Conservation (phyloP, 1,140 invertebrate species). For the Drosophila parvula region DNA sequence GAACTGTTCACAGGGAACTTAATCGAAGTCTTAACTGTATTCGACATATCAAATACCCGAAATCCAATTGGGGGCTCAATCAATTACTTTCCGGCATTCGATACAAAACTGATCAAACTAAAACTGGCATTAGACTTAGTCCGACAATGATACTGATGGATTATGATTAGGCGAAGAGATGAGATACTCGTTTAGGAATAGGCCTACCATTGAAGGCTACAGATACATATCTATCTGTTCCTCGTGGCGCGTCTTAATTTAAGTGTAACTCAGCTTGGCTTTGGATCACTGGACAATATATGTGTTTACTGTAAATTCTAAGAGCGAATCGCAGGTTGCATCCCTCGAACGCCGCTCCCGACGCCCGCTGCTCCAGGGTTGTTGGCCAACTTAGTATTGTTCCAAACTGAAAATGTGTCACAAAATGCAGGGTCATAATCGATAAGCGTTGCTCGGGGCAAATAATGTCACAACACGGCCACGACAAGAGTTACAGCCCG, state of each 20-base stretch:
- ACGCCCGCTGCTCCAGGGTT: slow-evolving; percentile 38
- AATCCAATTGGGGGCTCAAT: slow-evolving; percentile 79
- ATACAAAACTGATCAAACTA: slow-evolving; percentile 31
- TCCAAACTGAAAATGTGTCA: slow-evolving; percentile 70
- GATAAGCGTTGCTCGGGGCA: slow-evolving; percentile 26
- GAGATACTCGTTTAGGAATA: slow-evolving; percentile 15
- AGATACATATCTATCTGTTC: slow-evolving; percentile 3
- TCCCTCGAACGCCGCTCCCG: slow-evolving; percentile 18
- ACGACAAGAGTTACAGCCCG: slow-evolving; percentile 27
- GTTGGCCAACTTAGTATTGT: slow-evolving; percentile 62
- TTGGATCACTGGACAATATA: slow-evolving; percentile 65
- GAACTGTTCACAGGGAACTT: slow-evolving; percentile 39
- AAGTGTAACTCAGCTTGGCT: slow-evolving; percentile 71
- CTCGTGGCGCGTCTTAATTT: slow-evolving; percentile 42
- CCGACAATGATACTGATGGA: slow-evolving; percentile 1
- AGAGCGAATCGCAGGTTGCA: slow-evolving; percentile 28
- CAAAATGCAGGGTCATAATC: slow-evolving; percentile 51
- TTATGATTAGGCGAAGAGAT: slow-evolving; percentile 19
- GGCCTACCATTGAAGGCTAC: background rate
- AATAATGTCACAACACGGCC: slow-evolving; percentile 42
- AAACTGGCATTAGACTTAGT: slow-evolving; percentile 23
- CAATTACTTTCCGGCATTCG: slow-evolving; percentile 77
- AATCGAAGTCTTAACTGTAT: slow-evolving; percentile 31
- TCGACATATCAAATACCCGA: slow-evolving; percentile 62
- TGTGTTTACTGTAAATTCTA: slow-evolving; percentile 47